phyloP scores from a whole-genome alignment of 2,888 invertebrate genomes.

The Brachynemurus nebulosus region DNA sequence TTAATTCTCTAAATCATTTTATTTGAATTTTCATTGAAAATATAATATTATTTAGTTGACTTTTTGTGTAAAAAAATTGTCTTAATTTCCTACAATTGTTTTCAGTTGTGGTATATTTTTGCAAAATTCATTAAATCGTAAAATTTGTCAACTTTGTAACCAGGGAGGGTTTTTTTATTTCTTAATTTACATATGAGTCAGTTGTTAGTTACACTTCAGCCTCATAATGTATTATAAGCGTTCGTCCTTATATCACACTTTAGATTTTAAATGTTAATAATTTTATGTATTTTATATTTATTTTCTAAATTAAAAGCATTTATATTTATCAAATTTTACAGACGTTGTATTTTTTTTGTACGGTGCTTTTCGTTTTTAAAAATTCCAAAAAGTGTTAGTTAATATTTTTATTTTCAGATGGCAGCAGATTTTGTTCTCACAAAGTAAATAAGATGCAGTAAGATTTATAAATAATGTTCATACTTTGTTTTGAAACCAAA shows the following conservation, averaged over 20 bases:
- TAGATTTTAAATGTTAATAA: background rate
- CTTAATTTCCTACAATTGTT: background rate
- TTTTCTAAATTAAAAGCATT: slow-evolving; percentile 1
- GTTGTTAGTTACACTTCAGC: too few species aligned
- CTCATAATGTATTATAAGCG: too few species aligned
- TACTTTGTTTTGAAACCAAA: background rate
- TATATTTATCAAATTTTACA: background rate
- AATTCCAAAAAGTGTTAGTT: background rate
- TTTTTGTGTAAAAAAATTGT: background rate
- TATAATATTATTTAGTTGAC: background rate
- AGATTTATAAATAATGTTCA: background rate
- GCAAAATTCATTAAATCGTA: background rate
- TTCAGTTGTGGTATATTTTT: background rate
- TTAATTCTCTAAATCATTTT: background rate
- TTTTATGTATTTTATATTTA: slow-evolving; percentile 1
- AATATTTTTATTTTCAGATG: background rate
- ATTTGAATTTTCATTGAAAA: background rate
- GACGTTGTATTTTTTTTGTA: slow-evolving; percentile 1
- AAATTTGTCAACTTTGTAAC: background rate
- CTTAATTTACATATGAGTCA: too few species aligned
- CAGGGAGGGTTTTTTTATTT: too few species aligned
- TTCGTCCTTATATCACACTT: background rate
- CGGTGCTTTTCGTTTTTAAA: too few species aligned
- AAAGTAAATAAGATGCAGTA: too few species aligned
- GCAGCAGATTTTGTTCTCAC: too few species aligned